phyloP scores from a whole-genome alignment of 2,888 invertebrate genomes.

The Penaeus monodon region DNA sequence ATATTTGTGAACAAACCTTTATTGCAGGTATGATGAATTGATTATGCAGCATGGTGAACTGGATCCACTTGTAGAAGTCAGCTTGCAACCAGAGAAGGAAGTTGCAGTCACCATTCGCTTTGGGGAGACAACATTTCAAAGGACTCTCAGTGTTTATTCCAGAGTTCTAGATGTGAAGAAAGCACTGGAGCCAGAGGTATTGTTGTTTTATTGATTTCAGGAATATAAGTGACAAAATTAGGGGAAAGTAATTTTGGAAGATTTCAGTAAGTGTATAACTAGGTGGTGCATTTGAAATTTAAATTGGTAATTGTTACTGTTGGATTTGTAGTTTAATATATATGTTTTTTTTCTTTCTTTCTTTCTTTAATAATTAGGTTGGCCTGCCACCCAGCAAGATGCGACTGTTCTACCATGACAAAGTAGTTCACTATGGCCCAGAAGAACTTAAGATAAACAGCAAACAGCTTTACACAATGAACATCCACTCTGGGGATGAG shows the following conservation, averaged over 20 bases:
- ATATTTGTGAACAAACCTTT: not conserved
- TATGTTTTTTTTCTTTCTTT: not conserved
- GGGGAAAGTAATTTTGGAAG: too few relatives aligned
- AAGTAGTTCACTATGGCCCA: constrained; percentile 75
- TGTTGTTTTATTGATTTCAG: too few relatives aligned
- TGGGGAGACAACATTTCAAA: constrained; percentile 68
- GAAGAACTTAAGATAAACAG: constrained; percentile 91
- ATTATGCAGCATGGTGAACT: constrained; percentile 88
- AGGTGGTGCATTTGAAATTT: too few relatives aligned
- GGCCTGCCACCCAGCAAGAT: constrained; percentile 87
- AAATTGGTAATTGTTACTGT: not conserved
- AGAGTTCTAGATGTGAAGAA: constrained; percentile 72
- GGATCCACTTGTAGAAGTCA: constrained; percentile 89
- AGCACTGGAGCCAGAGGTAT: constrained; percentile 59
- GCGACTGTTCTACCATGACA: constrained; percentile 90
- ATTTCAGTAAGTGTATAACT: too few relatives aligned
- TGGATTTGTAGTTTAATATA: not conserved
- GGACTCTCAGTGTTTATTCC: constrained; percentile 81
- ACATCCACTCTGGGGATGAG: constrained; percentile 89
- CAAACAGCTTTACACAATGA: constrained; percentile 91
- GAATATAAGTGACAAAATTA: too few relatives aligned
- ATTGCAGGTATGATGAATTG: constrained; percentile 82
- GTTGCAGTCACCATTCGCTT: constrained; percentile 58
- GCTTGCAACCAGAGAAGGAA: constrained; percentile 73
- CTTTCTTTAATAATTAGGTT: constrained; percentile 69